Evolutionary conservation across 2,888 invertebrate genomes (phyloP).

Genomic region (Chaetogeoica ovagalla): DNA sequence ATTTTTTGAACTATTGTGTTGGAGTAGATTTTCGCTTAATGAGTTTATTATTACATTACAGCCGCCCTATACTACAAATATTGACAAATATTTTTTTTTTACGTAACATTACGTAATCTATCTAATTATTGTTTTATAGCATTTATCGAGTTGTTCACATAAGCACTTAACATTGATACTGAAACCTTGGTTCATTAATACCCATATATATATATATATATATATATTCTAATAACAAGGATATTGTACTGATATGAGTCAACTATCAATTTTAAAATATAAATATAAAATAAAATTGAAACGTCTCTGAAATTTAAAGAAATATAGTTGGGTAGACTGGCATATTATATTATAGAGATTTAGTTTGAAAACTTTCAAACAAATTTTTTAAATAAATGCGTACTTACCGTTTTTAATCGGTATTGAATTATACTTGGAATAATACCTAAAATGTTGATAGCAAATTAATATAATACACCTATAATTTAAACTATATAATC

Average conservation of each 20-base stretch:
- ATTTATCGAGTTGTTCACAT: not conserved
- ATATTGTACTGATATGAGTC: not conserved
- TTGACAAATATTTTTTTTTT: constrained; percentile 4
- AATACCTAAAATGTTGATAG: not conserved
- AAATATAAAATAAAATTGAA: not conserved
- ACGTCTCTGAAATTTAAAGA: not conserved
- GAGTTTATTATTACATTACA: not conserved
- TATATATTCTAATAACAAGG: not conserved
- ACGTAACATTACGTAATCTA: not conserved
- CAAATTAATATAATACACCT: not conserved
- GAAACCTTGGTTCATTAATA: not conserved
- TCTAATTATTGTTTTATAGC: not conserved
- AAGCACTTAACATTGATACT: not conserved
- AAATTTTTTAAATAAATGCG: not conserved
- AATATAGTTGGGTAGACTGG: not conserved
- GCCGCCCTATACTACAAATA: not conserved
- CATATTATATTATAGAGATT: not conserved
- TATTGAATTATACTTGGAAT: not conserved
- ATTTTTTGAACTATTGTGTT: not conserved
- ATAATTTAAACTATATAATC: not conserved
- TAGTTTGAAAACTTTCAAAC: not conserved
- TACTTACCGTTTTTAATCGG: not conserved
- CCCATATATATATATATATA: too few relatives aligned
- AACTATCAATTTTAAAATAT: not conserved
- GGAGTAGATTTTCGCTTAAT: not conserved